These are phyloP conservation scores for Agrochola macilenta DNA, from an alignment of 2,888 invertebrate genomes.

Conservation along the genomic window DNA sequence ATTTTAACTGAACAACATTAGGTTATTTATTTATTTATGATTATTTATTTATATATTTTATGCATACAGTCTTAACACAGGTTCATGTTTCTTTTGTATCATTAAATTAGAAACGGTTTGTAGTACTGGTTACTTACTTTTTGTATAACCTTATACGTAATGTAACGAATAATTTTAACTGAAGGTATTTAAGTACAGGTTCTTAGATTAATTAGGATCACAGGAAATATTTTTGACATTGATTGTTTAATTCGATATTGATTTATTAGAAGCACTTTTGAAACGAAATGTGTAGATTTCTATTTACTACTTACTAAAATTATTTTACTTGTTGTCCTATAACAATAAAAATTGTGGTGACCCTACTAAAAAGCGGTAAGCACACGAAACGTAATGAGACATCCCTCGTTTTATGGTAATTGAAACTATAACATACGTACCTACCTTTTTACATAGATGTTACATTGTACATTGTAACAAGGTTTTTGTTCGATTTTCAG, in stretches of 20 bases:
- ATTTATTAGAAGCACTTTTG: no score
- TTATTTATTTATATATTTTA: no score
- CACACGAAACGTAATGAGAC: conserved; percentile 55
- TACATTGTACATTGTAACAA: neutral
- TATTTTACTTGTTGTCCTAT: neutral
- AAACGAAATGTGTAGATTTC: no score
- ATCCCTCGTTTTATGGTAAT: conserved; percentile 61
- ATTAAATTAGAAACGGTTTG: no score
- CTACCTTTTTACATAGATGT: conserved; percentile 31
- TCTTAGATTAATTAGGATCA: neutral
- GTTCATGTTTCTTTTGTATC: no score
- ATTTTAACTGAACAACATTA: neutral
- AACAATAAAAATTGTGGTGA: neutral
- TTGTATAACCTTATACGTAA: no score
- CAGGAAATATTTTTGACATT: neutral
- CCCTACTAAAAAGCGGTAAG: conserved; percentile 42
- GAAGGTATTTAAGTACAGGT: neutral
- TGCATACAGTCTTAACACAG: no score
- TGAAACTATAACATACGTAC: conserved; percentile 57
- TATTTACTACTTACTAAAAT: no score
- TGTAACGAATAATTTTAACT: no score
- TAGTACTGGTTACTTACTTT: no score
- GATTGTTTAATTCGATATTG: neutral
- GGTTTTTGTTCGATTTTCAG: conserved; percentile 18
- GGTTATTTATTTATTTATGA: no score